Evolutionary conservation across 2,888 invertebrate species (phyloP).

Genomic region (Apoda limacodes): DNA sequence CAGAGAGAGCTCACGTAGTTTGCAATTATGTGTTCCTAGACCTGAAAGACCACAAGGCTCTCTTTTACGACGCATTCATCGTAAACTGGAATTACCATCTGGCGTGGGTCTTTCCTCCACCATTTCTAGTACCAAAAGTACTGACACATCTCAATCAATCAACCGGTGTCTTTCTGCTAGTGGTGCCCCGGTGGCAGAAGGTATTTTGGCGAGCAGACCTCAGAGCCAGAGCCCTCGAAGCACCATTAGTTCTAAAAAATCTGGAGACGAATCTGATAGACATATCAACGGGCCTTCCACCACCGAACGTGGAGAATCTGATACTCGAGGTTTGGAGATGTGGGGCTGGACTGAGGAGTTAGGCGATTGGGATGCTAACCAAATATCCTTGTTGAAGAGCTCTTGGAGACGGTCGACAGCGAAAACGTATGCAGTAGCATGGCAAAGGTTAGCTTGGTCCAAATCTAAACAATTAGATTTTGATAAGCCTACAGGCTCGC

Average conservation of each 20-base stretch:
- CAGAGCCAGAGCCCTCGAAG: conserved; percentile 19
- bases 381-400: conserved; percentile 7
- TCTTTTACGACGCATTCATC: no score
- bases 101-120: conserved; percentile 19
- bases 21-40: conserved; percentile 11
- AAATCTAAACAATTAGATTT: conserved; percentile 7
- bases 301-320: no score
- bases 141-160: conserved; percentile 17
- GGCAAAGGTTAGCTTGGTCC: conserved; percentile 20
- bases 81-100: conserved; percentile 12
- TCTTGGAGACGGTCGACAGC: conserved; percentile 14
- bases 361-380: conserved; percentile 11
- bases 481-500: conserved; percentile 4
- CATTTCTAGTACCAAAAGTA: conserved; percentile 11
- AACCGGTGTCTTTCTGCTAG: conserved; percentile 16
- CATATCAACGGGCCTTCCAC: conserved; percentile 16
- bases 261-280: conserved; percentile 17
- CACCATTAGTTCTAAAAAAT: conserved; percentile 16
- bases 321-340: conserved; percentile 17
- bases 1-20: conserved; percentile 6
- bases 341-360: conserved; percentile 16
- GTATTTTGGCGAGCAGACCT: conserved; percentile 28
- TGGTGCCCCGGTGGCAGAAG: conserved; percentile 23
- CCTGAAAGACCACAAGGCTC: conserved; percentile 5
- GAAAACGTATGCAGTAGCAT: conserved; percentile 18